A percentile compares a stretch with the other conserved stretches of the same genome.
Evolutionary conservation across 2,888 invertebrate genomes (phyloP).

Genomic region (Pseudanteris insignis): DNA sequence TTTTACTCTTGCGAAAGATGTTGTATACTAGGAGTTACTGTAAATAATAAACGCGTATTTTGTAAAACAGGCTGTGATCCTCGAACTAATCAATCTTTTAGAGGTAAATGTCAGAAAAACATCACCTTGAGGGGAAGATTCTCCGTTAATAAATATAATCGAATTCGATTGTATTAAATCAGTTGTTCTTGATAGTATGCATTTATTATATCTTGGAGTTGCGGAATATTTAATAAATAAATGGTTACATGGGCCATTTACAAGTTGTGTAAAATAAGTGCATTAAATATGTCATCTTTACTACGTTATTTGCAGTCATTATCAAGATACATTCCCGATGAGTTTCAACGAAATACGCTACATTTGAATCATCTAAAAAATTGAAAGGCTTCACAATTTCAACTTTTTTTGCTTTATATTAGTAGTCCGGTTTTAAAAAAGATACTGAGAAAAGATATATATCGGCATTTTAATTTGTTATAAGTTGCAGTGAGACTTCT

Average conservation of each 20-base stretch:
- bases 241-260: slow-evolving; percentile 23
- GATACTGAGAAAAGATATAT: slow-evolving; percentile 15
- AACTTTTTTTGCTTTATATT: slow-evolving; percentile 39
- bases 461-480: slow-evolving; percentile 31
- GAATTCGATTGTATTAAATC: slow-evolving; percentile 18
- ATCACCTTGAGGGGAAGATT: slow-evolving; percentile 9
- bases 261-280: no score
- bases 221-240: slow-evolving; percentile 13
- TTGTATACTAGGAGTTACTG: slow-evolving; percentile 10
- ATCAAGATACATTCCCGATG: slow-evolving; percentile 27
- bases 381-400: slow-evolving; percentile 47
- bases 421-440: not conserved
- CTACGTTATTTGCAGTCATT: slow-evolving; percentile 8
- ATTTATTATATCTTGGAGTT: slow-evolving; percentile 24
- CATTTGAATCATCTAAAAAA: slow-evolving; percentile 23
- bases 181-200: slow-evolving; percentile 26
- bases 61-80: not conserved
- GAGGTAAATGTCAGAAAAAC: slow-evolving; percentile 11
- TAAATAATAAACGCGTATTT: slow-evolving; percentile 19
- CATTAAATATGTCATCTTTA: no score
- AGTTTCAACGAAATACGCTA: slow-evolving; percentile 47
- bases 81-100: slow-evolving; percentile 18
- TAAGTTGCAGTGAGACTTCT: slow-evolving; percentile 16
- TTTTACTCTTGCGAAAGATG: slow-evolving; percentile 38
- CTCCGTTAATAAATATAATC: slow-evolving; percentile 14